Conservation (phyloP, 1,140 invertebrate genomes). For the Drosophila takahashii region DNA sequence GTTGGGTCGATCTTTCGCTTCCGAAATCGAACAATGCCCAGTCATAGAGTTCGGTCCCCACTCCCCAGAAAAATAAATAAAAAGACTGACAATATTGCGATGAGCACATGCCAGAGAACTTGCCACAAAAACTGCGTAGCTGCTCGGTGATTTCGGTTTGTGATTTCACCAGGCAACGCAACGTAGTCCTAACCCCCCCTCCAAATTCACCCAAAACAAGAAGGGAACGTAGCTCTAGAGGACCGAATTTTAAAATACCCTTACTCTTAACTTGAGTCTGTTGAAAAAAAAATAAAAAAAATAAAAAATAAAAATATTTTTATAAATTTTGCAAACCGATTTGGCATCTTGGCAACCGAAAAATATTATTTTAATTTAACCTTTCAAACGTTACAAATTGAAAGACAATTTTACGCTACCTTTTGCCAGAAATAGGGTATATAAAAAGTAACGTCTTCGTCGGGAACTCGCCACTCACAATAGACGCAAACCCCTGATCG, state of each 20-base stretch:
- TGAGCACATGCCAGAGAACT: slow-evolving; percentile 64
- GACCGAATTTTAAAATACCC: slow-evolving; percentile 3
- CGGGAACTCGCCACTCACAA: slow-evolving; percentile 19
- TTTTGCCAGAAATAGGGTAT: not conserved
- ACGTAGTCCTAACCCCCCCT: slow-evolving; percentile 26
- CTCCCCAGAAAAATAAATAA: slow-evolving; percentile 6
- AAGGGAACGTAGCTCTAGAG: not conserved
- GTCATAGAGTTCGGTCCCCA: slow-evolving; percentile 11
- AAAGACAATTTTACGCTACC: not conserved
- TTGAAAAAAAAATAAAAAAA: not conserved
- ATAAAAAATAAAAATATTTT: too few species aligned
- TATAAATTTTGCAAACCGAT: too few species aligned
- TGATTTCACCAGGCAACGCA: slow-evolving; percentile 53
- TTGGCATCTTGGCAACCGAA: too few species aligned
- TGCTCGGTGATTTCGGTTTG: slow-evolving; percentile 44
- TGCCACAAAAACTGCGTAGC: slow-evolving; percentile 67
- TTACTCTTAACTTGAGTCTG: not conserved
- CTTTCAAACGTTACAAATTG: not conserved
- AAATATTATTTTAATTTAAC: not conserved
- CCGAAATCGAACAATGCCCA: slow-evolving; percentile 27
- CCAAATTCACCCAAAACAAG: not conserved
- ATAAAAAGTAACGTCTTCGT: slow-evolving; percentile 12
- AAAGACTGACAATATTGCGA: slow-evolving; percentile 43
- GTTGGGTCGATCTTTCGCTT: not conserved
- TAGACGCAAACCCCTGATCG: slow-evolving; percentile 10